Evolutionary conservation across 2,113 vertebrate species (phyloP), one percentile per base, ranked within the genome.

Genomic region (Phainopepla nitens): DNA sequence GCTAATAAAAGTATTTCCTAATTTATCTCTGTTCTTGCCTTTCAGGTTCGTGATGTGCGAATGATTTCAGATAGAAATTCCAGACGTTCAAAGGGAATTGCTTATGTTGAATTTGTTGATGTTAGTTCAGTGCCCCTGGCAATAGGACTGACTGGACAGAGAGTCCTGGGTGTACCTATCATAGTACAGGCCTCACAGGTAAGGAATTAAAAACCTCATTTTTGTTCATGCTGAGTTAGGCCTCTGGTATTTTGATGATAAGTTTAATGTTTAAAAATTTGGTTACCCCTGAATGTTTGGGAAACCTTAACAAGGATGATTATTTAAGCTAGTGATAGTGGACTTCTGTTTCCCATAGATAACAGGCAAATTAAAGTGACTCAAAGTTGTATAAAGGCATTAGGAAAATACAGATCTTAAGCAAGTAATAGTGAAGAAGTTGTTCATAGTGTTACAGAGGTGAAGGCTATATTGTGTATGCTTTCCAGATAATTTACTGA

Each of bases 11-110:
- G 22, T 27, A 4, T 82, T 82, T 86, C 28, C 39, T 39, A 39
- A 39, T 39, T 39, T 10, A 1, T 77, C 44, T 90, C 41, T 79
- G 0, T 86, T 11, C 31, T 91, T 90, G 6, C 85, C 56, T 86
- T 96, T 39, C 95, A 99, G 99, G 99, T 99, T 57, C 98, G 99
- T 82, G 99, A 99, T 75, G 99, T 99, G 62, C 97, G 99, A 87
- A 99, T 99, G 99, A 99, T 99, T 97, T 99, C 99, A 1, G 99
- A 99, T 96, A 98, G 99, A 96, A 99, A 99, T 97, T 99, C 99
- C 31, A 98, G 99, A 72, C 98, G 99, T 90, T 99, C 99, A 12
- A 99, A 99, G 97, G 99, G 99, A 96, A 99, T 99, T 91, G 99
- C 99, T 71, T 99, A 99, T 82, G 99, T 99, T 39, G 99, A 99